These are phyloP conservation scores for Hypomecis atomaria DNA, from an alignment of 2,888 invertebrate genomes.

Conservation along the genomic window DNA sequence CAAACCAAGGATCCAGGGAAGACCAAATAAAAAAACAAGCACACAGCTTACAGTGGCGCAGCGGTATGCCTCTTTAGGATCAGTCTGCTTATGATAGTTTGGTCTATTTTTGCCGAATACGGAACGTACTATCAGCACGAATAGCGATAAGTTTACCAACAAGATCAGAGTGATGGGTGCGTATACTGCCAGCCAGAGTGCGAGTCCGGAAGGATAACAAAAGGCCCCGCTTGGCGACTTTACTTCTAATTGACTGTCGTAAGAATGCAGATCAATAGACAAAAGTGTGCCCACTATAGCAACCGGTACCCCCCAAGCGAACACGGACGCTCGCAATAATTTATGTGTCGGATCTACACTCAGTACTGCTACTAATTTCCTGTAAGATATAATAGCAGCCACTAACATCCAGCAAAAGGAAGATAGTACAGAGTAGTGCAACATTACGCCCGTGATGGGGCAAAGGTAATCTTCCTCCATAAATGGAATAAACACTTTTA, in stretches of 20 bases:
- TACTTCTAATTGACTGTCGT: background rate
- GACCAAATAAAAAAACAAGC: background rate
- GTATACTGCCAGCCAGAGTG: background rate
- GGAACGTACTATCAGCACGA: background rate
- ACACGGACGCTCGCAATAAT: background rate
- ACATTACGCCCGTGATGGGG: background rate
- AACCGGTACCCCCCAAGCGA: background rate
- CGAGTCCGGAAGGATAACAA: background rate
- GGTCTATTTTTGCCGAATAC: background rate
- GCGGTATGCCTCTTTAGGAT: background rate
- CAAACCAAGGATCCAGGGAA: background rate
- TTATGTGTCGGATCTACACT: background rate
- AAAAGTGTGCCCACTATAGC: background rate
- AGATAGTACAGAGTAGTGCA: background rate
- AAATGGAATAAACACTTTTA: no score
- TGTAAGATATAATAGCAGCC: background rate
- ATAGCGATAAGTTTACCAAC: background rate
- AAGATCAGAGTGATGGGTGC: background rate
- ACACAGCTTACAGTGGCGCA: background rate
- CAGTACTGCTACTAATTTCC: background rate
- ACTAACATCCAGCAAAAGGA: background rate
- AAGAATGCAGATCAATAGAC: background rate
- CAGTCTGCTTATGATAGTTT: background rate
- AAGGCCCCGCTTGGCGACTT: background rate
- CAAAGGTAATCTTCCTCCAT: no score